These are phyloP conservation scores for Thripadectes ignobilis DNA, from an alignment of 2,797 vertebrate genomes.

Conservation along the genomic window DNA sequence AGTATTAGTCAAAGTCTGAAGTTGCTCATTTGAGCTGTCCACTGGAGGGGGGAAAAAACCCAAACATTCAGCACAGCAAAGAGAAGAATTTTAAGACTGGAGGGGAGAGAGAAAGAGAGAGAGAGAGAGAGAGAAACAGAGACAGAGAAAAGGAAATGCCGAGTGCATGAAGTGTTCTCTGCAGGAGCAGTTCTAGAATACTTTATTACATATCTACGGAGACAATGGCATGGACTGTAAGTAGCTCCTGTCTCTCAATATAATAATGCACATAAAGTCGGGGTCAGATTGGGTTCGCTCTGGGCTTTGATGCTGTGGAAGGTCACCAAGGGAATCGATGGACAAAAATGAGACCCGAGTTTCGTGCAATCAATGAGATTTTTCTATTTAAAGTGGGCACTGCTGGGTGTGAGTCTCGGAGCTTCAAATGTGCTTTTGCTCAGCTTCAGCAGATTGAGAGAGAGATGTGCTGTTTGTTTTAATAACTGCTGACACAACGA, in stretches of 20 bases:
- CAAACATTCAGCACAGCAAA: conserved; percentile 56
- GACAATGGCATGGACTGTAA: conserved; percentile 80
- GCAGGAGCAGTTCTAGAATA: conserved; percentile 81
- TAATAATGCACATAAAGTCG: conserved; percentile 89
- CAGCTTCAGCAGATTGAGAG: conserved; percentile 71
- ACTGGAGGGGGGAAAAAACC: not conserved
- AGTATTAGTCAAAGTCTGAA: conserved; percentile 76
- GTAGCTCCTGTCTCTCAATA: conserved; percentile 81
- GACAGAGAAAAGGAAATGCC: conserved; percentile 71
- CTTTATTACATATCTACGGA: conserved; percentile 79
- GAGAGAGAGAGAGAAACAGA: not conserved
- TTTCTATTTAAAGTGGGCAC: conserved; percentile 89
- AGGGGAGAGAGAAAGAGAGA: not conserved
- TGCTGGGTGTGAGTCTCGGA: conserved; percentile 84
- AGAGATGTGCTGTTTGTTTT: conserved; percentile 67
- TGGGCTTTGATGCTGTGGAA: conserved; percentile 93
- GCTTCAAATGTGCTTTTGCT: conserved; percentile 88
- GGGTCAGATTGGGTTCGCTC: conserved; percentile 91
- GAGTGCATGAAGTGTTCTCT: conserved; percentile 73
- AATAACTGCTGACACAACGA: conserved; percentile 34
- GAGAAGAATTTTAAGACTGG: conserved; percentile 71
- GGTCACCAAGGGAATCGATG: conserved; percentile 93
- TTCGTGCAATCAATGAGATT: conserved; percentile 89
- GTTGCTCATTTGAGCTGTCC: conserved; percentile 73
- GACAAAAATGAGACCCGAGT: conserved; percentile 84